Percentiles rank a stretch among this genome's conserved stretches.
Evolutionary conservation across 2,888 invertebrate genomes (phyloP).

Genomic region (Megamerina dolium): DNA sequence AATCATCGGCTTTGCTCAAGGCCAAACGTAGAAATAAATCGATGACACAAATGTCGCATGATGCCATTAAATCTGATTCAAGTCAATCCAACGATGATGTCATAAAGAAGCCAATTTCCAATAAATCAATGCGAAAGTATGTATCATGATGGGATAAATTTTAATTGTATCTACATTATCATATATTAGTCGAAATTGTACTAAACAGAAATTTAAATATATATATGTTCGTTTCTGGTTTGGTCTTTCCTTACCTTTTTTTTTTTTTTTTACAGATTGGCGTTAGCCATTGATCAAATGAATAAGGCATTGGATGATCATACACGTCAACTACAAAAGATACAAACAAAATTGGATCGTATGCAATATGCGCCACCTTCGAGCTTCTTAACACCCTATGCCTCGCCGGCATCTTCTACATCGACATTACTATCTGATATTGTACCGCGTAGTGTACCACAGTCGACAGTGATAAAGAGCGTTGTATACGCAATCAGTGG

Average conservation of each 20-base stretch:
- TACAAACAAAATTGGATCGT: conserved; percentile 39
- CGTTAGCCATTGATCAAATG: conserved; percentile 51
- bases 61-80: conserved; percentile 52
- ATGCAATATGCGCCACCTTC: conserved; percentile 37
- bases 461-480: conserved; percentile 34
- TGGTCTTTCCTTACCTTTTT: not conserved
- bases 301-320: conserved; percentile 54
- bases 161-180: conserved; percentile 13
- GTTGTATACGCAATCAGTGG: conserved; percentile 35
- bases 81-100: conserved; percentile 49
- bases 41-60: conserved; percentile 39
- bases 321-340: conserved; percentile 48
- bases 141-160: conserved; percentile 1
- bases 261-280: conserved; percentile 49
- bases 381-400: conserved; percentile 2
- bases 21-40: conserved; percentile 43
- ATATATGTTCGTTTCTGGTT: not conserved
- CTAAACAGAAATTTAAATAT: conserved; percentile 3
- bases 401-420: conserved; percentile 1
- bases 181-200: conserved; percentile 18
- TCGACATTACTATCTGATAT: conserved; percentile 13
- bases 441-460: conserved; percentile 29
- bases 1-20: conserved; percentile 50
- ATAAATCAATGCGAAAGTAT: conserved; percentile 30
- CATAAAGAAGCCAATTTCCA: conserved; percentile 20